Evolutionary conservation across 53 echinoderm and acorn worm genomes (phyloP).

Genomic region (Antedon mediterranea): DNA sequence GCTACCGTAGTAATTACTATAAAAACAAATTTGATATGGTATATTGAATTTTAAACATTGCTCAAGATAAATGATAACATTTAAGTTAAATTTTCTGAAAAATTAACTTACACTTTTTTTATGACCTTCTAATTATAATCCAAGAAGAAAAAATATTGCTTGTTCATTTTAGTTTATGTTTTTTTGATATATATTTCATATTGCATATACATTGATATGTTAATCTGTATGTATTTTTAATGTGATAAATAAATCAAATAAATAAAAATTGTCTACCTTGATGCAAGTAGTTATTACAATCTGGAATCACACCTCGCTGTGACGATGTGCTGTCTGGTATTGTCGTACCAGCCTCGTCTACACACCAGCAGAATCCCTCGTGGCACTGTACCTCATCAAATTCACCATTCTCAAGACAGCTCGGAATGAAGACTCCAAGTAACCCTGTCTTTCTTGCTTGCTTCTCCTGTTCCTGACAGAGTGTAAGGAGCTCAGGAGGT

Average conservation of each 20-base stretch:
- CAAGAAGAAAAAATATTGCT: too few relatives aligned
- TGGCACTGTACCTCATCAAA: conserved; percentile 1
- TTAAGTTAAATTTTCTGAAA: too few relatives aligned
- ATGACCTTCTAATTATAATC: too few relatives aligned
- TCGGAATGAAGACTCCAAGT: background rate
- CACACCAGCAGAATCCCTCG: conserved; percentile 8
- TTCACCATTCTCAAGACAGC: background rate
- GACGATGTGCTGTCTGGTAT: background rate
- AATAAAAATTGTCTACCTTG: background rate
- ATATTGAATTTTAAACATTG: too few relatives aligned
- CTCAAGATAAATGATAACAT: too few relatives aligned
- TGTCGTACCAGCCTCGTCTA: conserved; percentile 1
- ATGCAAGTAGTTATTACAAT: background rate
- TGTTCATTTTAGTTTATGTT: too few relatives aligned
- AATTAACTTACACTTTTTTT: too few relatives aligned
- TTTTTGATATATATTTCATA: too few relatives aligned
- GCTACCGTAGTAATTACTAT: background rate
- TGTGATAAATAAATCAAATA: too few relatives aligned
- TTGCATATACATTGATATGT: too few relatives aligned
- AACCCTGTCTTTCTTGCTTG: background rate
- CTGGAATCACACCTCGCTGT: background rate
- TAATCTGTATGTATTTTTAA: too few relatives aligned
- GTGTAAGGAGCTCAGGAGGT: background rate
- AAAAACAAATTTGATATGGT: too few relatives aligned
- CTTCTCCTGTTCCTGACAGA: background rate